Evolutionary conservation across 2,113 vertebrate genomes (phyloP).

Genomic region (Trichomycterus rosablanca): DNA sequence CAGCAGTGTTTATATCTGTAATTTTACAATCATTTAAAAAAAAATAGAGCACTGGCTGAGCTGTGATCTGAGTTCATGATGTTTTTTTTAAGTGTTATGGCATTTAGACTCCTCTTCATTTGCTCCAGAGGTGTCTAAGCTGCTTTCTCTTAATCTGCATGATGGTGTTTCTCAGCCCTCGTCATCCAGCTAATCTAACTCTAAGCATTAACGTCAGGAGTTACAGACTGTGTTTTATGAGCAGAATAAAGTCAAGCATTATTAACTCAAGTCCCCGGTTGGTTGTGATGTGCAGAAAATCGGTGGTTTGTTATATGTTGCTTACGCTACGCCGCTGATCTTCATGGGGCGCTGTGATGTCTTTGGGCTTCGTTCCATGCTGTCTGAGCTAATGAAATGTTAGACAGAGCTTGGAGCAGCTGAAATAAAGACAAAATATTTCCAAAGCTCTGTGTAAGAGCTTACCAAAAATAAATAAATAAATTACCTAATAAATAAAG

Average conservation of each 20-base stretch:
- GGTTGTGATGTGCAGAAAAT: not conserved
- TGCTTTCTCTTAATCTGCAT: no score
- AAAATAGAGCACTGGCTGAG: no score
- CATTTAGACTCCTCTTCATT: not conserved
- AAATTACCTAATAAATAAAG: no score
- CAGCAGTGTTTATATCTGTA: not conserved
- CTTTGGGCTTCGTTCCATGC: no score
- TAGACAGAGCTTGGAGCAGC: no score
- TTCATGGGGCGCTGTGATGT: no score
- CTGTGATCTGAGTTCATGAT: no score
- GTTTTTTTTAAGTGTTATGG: slow-evolving; percentile 7
- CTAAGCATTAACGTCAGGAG: slow-evolving; percentile 13
- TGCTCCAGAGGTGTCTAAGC: slow-evolving; percentile 5
- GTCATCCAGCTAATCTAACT: slow-evolving; percentile 1
- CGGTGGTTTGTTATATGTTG: not conserved
- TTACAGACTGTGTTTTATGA: slow-evolving; percentile 8
- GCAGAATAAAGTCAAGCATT: slow-evolving; percentile 4
- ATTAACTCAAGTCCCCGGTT: slow-evolving; percentile 16
- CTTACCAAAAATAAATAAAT: no score
- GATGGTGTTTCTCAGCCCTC: slow-evolving; percentile 29
- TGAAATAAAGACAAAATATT: no score
- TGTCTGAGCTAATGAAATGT: no score
- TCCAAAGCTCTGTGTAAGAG: no score
- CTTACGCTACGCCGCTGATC: not conserved
- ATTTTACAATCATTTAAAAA: no score